Evolutionary conservation across 1,140 invertebrate genomes (phyloP).

Genomic region (Lordiphosa collinella): DNA sequence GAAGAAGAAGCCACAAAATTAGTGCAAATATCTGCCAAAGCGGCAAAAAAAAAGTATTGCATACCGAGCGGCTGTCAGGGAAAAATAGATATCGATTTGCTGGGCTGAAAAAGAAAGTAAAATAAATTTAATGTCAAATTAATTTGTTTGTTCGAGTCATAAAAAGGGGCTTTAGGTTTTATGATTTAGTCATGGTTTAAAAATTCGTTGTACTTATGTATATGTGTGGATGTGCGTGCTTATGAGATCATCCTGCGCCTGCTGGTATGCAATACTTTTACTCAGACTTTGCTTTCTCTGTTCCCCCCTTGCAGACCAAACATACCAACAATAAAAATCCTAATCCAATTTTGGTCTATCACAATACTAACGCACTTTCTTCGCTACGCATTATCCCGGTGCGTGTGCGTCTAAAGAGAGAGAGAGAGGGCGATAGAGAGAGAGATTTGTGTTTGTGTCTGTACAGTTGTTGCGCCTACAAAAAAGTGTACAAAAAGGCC

Average conservation of each 20-base stretch:
- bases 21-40: conserved; percentile 13
- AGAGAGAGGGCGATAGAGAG: conserved; percentile 8
- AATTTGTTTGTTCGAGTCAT: not conserved
- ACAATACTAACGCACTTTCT: conserved; percentile 68
- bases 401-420: conserved; percentile 59
- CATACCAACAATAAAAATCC: conserved; percentile 36
- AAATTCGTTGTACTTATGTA: conserved; percentile 6
- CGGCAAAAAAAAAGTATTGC: conserved; percentile 55
- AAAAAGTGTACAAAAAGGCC: conserved; percentile 28
- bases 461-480: conserved; percentile 46
- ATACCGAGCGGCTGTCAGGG: conserved; percentile 56
- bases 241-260: conserved; percentile 67
- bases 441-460: conserved; percentile 33
- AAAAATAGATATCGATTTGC: conserved; percentile 75
- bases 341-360: conserved; percentile 54
- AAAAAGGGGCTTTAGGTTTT: conserved; percentile 1
- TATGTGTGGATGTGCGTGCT: conserved; percentile 13
- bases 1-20: conserved; percentile 18
- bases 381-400: conserved; percentile 62
- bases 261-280: conserved; percentile 67
- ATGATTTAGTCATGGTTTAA: not conserved
- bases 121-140: too few relatives aligned
- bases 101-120: conserved; percentile 9
- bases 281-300: conserved; percentile 30
- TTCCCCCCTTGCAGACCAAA: conserved; percentile 17